A percentile compares a stretch with the other conserved stretches of the same genome.
Conservation (phyloP, 2,797 vertebrate species). For the Sternotherus odoratus region DNA sequence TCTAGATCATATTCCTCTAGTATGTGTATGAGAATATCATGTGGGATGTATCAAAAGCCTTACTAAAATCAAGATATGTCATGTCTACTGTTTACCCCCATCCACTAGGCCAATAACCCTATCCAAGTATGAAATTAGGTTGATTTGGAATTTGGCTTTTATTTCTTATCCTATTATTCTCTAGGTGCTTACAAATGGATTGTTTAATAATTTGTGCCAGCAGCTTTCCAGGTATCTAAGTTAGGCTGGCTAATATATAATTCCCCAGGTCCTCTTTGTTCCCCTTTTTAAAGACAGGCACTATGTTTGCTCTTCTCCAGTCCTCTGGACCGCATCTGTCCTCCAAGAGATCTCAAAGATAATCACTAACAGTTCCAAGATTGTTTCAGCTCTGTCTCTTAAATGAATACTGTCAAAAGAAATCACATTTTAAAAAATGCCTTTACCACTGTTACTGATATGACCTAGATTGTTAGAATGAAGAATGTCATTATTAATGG, state of each 20-base stretch:
- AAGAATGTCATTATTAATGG: not conserved
- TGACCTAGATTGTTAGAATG: not conserved
- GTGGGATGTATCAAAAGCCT: not conserved
- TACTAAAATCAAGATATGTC: not conserved
- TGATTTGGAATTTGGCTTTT: not conserved
- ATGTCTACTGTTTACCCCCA: not conserved
- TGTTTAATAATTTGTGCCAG: not conserved
- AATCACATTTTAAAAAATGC: not conserved
- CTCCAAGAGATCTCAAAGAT: not conserved
- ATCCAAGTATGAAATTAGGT: not conserved
- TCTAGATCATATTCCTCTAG: not conserved
- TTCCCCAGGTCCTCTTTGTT: not conserved
- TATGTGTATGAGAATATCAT: not conserved
- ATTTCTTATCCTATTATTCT: not conserved
- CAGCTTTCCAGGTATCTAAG: not conserved
- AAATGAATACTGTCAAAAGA: not conserved
- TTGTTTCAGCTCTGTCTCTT: not conserved
- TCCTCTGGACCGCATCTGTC: not conserved
- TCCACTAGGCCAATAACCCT: not conserved
- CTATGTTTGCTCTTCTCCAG: not conserved
- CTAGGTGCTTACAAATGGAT: not conserved
- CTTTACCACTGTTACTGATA: not conserved
- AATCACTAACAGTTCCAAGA: not conserved
- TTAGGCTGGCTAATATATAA: not conserved
- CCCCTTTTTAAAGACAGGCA: not conserved